Base-by-base conservation (phyloP, 2,888 invertebrate species). In the Hipparchia semele region DNA sequence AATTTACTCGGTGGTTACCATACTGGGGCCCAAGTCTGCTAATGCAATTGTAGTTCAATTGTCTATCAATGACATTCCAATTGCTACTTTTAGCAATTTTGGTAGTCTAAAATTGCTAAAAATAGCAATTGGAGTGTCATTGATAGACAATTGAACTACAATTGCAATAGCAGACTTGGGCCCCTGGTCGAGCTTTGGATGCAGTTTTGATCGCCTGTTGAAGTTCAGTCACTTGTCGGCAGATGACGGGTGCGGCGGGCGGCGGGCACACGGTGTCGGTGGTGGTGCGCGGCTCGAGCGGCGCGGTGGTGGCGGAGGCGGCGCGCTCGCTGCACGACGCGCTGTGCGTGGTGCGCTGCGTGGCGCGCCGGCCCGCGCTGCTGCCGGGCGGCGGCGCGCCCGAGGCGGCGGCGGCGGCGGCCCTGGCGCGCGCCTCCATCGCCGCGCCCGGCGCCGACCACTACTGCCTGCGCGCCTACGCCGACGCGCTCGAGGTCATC, bases 371-470 rank as follows among this genome's bases (percentile, higher is more conserved):
- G 78, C 96, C 96, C 75, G 98, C 98, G 62, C 94, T 99, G 80
- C 96, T 99, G 87, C 97, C 99, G 70, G 99, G 99, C 75, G 99
- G 99, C 67, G 99, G 99, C 64, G 99, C 99, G 12, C 99, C 99
- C 5, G 99, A 99, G 94, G 99, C 98, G 77, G 99, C 99, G 87
- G 95, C 99, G 76, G 97, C 99, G 0, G 94, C 99, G 51, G 96
- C 96, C 74, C 94, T 99, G 71, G 96, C 97, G 7, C 96, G 97
- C 39, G 95, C 96, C 77, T 96, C 99, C 0, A 96, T 98, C 82
- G 96, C 96, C 1, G 95, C 98, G 58, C 96, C 97, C 70, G 99
- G 99, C 70, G 97, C 99, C 68, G 98, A 99, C 87, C 98, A 99
- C 75, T 99, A 99, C 90, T 99, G 99, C 86, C 96, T 99, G 90